Percentiles rank a stretch among this genome's conserved stretches.
Evolutionary conservation across 2,888 invertebrate species (phyloP).

Genomic region (Suillia variegata): DNA sequence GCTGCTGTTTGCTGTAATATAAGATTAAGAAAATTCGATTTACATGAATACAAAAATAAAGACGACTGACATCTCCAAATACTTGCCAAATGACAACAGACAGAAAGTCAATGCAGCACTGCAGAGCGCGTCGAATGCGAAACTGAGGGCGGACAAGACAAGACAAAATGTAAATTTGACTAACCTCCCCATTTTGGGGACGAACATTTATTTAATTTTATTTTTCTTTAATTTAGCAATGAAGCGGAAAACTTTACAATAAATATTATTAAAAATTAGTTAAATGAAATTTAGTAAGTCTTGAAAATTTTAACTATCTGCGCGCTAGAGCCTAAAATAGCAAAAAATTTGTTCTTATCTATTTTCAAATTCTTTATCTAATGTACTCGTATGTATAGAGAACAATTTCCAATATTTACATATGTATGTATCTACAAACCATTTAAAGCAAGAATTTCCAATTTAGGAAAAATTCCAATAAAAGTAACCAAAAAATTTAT

Average conservation of each 20-base stretch:
- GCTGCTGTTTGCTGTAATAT: constrained; percentile 35
- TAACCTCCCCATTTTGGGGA: constrained; percentile 19
- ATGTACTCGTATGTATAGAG: too few relatives aligned
- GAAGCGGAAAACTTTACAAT: not conserved
- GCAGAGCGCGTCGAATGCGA: not conserved
- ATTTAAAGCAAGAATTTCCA: too few relatives aligned
- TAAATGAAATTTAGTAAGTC: too few relatives aligned
- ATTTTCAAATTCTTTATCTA: too few relatives aligned
- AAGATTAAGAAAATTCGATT: constrained; percentile 49
- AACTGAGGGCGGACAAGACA: not conserved
- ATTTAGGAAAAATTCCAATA: too few relatives aligned
- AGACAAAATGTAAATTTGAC: constrained; percentile 19
- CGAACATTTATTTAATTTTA: not conserved
- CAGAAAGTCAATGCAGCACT: constrained; percentile 25
- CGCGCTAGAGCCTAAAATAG: too few relatives aligned
- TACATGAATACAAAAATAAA: constrained; percentile 38
- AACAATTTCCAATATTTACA: too few relatives aligned
- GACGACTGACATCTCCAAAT: constrained; percentile 18
- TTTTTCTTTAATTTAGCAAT: constrained; percentile 1
- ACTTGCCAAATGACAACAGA: constrained; percentile 21
- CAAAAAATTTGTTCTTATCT: too few relatives aligned
- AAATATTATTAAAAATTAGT: too few relatives aligned
- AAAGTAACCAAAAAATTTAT: too few relatives aligned
- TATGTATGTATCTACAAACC: too few relatives aligned
- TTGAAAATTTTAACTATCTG: too few relatives aligned